Evolutionary conservation across 2,797 vertebrate species (phyloP).

Genomic region (Nothura maculosa): DNA sequence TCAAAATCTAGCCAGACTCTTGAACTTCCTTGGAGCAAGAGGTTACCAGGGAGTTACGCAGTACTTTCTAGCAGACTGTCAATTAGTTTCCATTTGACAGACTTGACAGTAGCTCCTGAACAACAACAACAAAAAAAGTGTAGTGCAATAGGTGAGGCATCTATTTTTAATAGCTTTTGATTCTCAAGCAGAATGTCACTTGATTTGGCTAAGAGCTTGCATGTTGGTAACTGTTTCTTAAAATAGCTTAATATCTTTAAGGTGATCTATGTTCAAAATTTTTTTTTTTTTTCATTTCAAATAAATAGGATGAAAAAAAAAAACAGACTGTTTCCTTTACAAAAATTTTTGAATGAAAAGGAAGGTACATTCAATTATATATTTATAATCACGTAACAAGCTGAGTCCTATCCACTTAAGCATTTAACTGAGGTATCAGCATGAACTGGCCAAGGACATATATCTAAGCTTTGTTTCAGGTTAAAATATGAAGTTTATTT

Average conservation of each 20-base stretch:
- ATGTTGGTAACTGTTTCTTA: slow-evolving; percentile 12
- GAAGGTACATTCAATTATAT: neutral
- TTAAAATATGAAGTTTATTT: neutral
- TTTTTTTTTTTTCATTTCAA: neutral
- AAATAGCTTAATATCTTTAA: neutral
- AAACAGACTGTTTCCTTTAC: neutral
- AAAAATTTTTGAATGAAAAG: neutral
- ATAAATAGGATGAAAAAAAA: rapidly evolving
- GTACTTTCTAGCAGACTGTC: neutral
- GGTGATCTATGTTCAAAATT: neutral
- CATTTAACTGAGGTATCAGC: neutral
- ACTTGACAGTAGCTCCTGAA: slow-evolving; percentile 34
- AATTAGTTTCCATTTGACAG: slow-evolving; percentile 6
- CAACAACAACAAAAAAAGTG: neutral
- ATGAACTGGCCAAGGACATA: neutral
- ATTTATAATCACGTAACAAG: neutral
- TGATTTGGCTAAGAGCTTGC: slow-evolving; percentile 9
- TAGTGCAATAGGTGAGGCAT: slow-evolving; percentile 7
- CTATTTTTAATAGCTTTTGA: slow-evolving; percentile 55
- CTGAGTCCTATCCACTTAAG: neutral
- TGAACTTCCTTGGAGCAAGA: neutral
- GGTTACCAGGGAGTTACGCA: neutral
- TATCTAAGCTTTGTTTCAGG: neutral
- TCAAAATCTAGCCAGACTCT: neutral
- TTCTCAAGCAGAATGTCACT: slow-evolving; percentile 23